Base-by-base conservation (phyloP, 2,113 vertebrate genomes). In the Dipodomys stephensi region DNA sequence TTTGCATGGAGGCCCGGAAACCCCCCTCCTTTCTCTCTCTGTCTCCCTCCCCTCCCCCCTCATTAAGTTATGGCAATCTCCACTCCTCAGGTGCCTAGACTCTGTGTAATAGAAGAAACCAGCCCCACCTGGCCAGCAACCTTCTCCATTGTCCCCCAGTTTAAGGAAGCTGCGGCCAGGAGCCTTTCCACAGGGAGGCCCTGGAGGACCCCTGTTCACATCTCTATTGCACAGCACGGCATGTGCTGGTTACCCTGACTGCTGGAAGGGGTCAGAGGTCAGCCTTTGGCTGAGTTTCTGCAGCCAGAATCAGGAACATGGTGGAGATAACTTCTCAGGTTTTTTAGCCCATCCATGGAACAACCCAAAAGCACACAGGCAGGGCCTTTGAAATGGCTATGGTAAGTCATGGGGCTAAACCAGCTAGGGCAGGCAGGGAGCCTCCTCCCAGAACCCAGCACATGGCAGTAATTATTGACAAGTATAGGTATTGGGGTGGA, bases 391-490 rank as follows among this genome's bases (percentile, higher is more conserved):
- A 57, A 85, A 49, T 77, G 46, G 35, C 46, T 53, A 64, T 82
- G 62, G 49, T 46, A 35, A 32, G 4, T 8, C 22, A 62, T 76
- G 73, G 81, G 32, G 30, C 39, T 82, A 80, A 79, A 65, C 64
- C 78, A 87, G 87, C 69, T 79, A n/a, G 68, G 72, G 44, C 77
- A 80, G 53, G 46, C 46, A 20, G 16, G 32, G 71, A 7, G 46
- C 46, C 46, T 78, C 91, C 80, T 91, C 88, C 83, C 80, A 92
- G 89, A 86, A 71, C 92, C 83, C 62, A 35, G 68, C 64, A 93
- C 89, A 60, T 74, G 39, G 2, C 23, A 30, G 69, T 95, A 95
- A 95, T 97, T 94, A 96, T 95, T 94, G 96, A 97, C 73, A 57
- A 83, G 57, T 91, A 94, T 67, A 85, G 93, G 89, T 92, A 96